phyloP scores from a whole-genome alignment of 2,797 vertebrate species.

The Microctenopoma lineatum region DNA sequence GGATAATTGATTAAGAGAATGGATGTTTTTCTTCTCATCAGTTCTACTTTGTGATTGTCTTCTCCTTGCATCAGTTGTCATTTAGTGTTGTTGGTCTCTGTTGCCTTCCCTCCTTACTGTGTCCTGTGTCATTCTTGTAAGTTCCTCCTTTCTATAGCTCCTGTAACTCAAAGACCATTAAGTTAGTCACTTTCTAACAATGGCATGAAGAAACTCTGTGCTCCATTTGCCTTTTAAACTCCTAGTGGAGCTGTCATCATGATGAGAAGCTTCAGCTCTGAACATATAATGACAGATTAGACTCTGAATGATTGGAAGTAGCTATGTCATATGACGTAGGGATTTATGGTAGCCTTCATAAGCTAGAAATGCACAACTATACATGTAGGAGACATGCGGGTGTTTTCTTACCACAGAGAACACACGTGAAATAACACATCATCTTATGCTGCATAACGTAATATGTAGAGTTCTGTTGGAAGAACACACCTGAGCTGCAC shows the following conservation, averaged over 20 bases:
- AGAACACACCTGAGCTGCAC: too few relatives aligned
- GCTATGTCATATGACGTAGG: too few relatives aligned
- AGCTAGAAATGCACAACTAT: too few relatives aligned
- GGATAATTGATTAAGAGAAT: too few relatives aligned
- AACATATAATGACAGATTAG: constrained; percentile 34
- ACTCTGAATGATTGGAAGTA: too few relatives aligned
- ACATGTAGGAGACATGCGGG: too few relatives aligned
- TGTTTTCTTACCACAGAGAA: too few relatives aligned
- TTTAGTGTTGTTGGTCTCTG: constrained; percentile 12
- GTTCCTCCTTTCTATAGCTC: background rate
- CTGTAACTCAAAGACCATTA: background rate
- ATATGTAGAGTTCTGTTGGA: too few relatives aligned
- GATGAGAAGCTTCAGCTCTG: constrained; percentile 24
- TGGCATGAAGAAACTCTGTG: background rate
- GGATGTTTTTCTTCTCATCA: too few relatives aligned
- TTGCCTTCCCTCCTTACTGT: constrained; percentile 23
- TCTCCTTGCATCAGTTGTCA: background rate
- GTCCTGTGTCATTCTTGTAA: constrained; percentile 7
- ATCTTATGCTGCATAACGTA: too few relatives aligned
- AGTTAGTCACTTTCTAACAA: background rate
- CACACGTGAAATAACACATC: too few relatives aligned
- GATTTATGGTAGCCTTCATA: too few relatives aligned
- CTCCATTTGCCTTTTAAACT: background rate
- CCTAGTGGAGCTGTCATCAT: constrained; percentile 26
- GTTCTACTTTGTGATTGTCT: background rate